Evolutionary conservation across 2,888 invertebrate species (phyloP), one percentile per base, ranked within the genome.

Genomic region (Glaucopsyche alexis): DNA sequence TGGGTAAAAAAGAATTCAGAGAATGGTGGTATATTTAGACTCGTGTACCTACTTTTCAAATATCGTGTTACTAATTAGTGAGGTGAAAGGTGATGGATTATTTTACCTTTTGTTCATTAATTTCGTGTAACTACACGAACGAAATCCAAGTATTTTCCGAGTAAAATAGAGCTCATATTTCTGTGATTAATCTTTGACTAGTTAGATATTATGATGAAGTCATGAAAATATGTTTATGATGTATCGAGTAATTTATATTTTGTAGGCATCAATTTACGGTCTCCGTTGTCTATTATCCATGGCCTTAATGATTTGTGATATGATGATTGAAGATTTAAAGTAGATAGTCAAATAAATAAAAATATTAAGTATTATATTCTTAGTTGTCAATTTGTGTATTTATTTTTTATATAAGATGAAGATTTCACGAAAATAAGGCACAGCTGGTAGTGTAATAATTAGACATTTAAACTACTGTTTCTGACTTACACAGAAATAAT

Each of bases 401-500:
- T 29, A n/a, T n/a, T 29, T 29, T 29, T 29, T 2, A 29, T 29
- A 2, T 29, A 2, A 29, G 29, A 29, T 3, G 1, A 29, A 29
- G 29, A 8, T 60, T 60, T 38, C 16, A 60, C 60, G 7, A 29
- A 60, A 60, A 16, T 9, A 19, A 55, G 19, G 9, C 55, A 16
- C 16, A 52, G 29, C 29, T 50, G 14, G 3, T 55, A 55, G 19
- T 55, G 9, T 19, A 55, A 60, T 29, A 29, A 29, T 29, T 60
- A 11, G 9, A 19, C 19, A 29, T 19, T 9, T 11, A 6, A 60
- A 60, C 19, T 60, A 60, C 52, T 52, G n/a, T 16, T 16, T n/a
- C 55, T 19, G 13, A 19, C 29, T 60, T 60, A 60, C 11, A 60
- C 19, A 60, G 29, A 78, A 85, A 83, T 82, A 85, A 86, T 83